Evolutionary conservation across 2,888 invertebrate genomes (phyloP).

Genomic region (Tinea pellionella): DNA sequence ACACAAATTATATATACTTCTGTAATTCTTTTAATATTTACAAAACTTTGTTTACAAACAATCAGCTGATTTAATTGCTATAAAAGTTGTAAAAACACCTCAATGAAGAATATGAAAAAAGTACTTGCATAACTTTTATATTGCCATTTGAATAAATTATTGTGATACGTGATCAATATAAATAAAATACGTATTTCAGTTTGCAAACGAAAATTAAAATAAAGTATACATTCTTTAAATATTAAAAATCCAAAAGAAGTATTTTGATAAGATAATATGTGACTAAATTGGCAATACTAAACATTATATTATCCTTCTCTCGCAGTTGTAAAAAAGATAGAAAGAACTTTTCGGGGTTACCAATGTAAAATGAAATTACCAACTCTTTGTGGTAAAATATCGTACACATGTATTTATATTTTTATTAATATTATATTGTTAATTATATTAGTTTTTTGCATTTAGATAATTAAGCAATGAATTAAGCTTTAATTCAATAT

Average conservation of each 20-base stretch:
- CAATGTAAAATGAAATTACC: not conserved
- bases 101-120: constrained; percentile 12
- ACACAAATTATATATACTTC: not conserved
- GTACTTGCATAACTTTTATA: constrained; percentile 8
- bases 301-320: not conserved
- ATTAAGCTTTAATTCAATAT: too few species aligned
- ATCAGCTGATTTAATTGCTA: not conserved
- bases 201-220: too few species aligned
- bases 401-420: too few species aligned
- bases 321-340: not conserved
- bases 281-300: too few species aligned
- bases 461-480: too few species aligned
- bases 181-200: too few species aligned
- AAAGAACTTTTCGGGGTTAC: not conserved
- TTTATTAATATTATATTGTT: too few species aligned
- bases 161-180: not conserved
- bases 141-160: not conserved
- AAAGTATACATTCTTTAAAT: too few species aligned
- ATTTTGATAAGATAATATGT: too few species aligned
- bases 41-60: not conserved
- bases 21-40: not conserved
- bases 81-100: not conserved
- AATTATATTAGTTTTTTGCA: too few species aligned
- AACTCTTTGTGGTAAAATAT: too few species aligned
- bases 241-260: too few species aligned